These are phyloP conservation scores for Oncorhynchus keta DNA, from an alignment of 2,113 vertebrate genomes.

Conservation along the genomic window DNA sequence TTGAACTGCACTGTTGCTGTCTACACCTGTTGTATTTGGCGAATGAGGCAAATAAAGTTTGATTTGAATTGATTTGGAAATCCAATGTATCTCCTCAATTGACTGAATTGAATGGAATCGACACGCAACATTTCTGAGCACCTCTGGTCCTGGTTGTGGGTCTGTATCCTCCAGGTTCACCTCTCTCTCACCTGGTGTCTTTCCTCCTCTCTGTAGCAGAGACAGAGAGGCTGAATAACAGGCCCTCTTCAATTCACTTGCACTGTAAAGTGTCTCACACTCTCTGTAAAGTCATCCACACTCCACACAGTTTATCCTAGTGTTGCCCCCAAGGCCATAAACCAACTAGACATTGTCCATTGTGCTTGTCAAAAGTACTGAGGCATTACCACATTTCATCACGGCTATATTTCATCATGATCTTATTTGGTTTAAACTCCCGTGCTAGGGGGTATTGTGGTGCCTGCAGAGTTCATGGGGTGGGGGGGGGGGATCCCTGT, in stretches of 20 bases:
- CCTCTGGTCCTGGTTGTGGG: too few species aligned
- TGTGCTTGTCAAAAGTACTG: background rate
- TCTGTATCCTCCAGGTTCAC: too few species aligned
- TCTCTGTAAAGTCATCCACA: slow-evolving; percentile 30
- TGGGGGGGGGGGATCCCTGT: background rate
- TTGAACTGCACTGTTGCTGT: too few species aligned
- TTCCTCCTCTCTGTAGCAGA: background rate
- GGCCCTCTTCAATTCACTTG: slow-evolving; percentile 12
- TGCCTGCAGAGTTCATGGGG: background rate
- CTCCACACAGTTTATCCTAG: background rate
- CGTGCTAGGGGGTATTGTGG: background rate
- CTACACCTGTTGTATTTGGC: too few species aligned
- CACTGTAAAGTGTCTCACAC: slow-evolving; percentile 23
- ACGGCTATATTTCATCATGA: background rate
- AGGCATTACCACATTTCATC: background rate
- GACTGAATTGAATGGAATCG: too few species aligned
- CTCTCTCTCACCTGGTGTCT: slow-evolving; percentile 11
- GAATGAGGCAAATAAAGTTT: too few species aligned
- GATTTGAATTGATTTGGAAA: too few species aligned
- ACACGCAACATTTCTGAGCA: too few species aligned
- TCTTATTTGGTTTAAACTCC: background rate
- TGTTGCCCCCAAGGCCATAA: background rate
- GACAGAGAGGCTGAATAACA: slow-evolving; percentile 20
- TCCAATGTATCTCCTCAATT: too few species aligned
- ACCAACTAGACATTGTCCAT: background rate